Evolutionary conservation across 53 echinoderm and acorn worm genomes (phyloP).

Genomic region (Echinometra lucunter): DNA sequence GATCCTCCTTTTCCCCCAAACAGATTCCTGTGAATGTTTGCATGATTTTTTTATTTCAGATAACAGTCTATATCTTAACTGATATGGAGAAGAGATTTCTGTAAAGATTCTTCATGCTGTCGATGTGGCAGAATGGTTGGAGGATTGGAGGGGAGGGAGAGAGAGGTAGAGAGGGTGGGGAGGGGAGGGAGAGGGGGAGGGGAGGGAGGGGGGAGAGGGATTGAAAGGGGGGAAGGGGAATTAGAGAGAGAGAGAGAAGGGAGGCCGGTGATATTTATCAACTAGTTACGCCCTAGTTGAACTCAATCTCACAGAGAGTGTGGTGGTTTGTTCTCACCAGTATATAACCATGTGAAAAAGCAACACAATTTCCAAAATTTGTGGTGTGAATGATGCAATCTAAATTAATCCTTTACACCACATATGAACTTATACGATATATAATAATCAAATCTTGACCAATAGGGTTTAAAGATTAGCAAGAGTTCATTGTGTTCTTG

Average conservation of each 20-base stretch:
- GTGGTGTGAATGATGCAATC: too few species aligned
- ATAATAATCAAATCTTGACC: too few species aligned
- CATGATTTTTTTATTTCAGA: conserved; percentile 49
- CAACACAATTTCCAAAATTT: background rate
- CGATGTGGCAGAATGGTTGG: too few species aligned
- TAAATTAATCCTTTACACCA: too few species aligned
- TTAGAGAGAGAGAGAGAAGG: too few species aligned
- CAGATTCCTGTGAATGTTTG: conserved; percentile 36
- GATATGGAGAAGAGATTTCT: background rate
- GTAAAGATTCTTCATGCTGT: background rate
- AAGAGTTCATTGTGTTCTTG: too few species aligned
- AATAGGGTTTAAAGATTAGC: too few species aligned
- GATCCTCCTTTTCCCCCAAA: conserved; percentile 1
- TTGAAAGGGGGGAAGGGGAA: too few species aligned
- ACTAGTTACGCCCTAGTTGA: background rate
- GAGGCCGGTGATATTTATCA: background rate
- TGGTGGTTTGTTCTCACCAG: background rate
- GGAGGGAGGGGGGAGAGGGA: too few species aligned
- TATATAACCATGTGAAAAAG: background rate
- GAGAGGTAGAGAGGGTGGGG: too few species aligned
- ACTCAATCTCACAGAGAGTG: background rate
- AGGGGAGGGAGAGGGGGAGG: too few species aligned
- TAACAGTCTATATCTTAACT: background rate
- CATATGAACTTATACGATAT: too few species aligned
- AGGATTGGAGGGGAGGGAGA: background rate